A percentile compares a stretch with the other conserved stretches of the same genome.
Conservation (phyloP, 2,113 vertebrate genomes). For the Xiphophorus couchianus region DNA sequence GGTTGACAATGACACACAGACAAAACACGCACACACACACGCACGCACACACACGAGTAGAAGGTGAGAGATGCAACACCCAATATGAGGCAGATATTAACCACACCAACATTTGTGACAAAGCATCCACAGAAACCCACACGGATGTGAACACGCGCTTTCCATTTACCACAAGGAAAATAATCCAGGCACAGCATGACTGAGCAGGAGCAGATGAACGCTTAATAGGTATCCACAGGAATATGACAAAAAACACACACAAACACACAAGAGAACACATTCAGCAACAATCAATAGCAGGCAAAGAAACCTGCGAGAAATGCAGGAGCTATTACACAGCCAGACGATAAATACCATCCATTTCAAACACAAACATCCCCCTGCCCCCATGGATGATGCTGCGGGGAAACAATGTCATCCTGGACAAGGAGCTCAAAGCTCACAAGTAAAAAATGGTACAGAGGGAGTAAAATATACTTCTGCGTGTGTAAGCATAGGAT, state of each 20-base stretch:
- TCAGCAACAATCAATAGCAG: conserved; percentile 59
- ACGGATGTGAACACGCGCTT: conserved; percentile 23
- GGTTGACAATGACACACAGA: conserved; percentile 59
- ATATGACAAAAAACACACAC: conserved; percentile 53
- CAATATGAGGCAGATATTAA: conserved; percentile 77
- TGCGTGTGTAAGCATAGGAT: conserved; percentile 13
- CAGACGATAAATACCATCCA: conserved; percentile 60
- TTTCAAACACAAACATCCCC: conserved; percentile 56
- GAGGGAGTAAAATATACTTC: conserved; percentile 21
- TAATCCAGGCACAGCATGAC: conserved; percentile 78
- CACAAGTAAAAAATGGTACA: conserved; percentile 21
- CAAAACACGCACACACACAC: conserved; percentile 22
- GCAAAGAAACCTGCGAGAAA: conserved; percentile 62
- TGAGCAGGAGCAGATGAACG: conserved; percentile 78
- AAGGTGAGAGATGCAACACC: conserved; percentile 81
- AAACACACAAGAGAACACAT: conserved; percentile 30
- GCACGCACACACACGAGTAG: conserved; percentile 46
- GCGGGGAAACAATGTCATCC: conserved; percentile 49
- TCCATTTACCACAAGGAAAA: conserved; percentile 69
- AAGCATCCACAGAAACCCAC: conserved; percentile 41
- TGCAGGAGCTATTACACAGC: conserved; percentile 49
- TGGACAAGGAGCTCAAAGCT: conserved; percentile 41
- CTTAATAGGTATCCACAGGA: conserved; percentile 80
- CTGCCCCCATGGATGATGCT: conserved; percentile 25
- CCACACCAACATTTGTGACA: conserved; percentile 71